Evolutionary conservation across 1,140 invertebrate species (phyloP).

Genomic region (Zaprionus inermis): DNA sequence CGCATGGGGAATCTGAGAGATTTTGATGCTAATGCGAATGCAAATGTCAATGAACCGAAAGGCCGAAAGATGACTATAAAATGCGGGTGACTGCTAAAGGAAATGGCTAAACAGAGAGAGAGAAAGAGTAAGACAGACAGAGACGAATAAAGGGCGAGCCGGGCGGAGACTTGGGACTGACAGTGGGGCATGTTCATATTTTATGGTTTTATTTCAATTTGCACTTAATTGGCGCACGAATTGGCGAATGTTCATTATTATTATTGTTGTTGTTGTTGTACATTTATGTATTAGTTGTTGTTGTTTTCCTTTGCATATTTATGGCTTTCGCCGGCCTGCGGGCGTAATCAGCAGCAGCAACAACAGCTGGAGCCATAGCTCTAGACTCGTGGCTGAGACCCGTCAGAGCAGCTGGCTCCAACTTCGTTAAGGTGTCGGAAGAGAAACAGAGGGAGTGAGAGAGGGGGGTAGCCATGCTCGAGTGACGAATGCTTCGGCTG

Average conservation of each 20-base stretch:
- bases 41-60: slow-evolving; percentile 60
- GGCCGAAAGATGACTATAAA: not conserved
- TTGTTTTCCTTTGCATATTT: slow-evolving; percentile 42
- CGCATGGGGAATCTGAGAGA: not conserved
- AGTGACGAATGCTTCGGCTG: slow-evolving; percentile 36
- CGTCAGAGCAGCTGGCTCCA: slow-evolving; percentile 12
- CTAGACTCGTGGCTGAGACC: slow-evolving; percentile 7
- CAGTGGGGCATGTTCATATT: slow-evolving; percentile 35
- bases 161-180: not conserved
- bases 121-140: not conserved
- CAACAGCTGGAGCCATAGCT: slow-evolving; percentile 21
- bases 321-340: slow-evolving; percentile 52
- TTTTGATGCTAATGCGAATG: slow-evolving; percentile 17
- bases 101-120: not conserved
- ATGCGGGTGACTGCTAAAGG: slow-evolving; percentile 33
- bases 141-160: not conserved
- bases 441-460: not conserved
- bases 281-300: slow-evolving; percentile 38
- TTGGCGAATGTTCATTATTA: slow-evolving; percentile 46
- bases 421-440: not conserved
- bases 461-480: slow-evolving; percentile 32
- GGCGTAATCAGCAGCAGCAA: slow-evolving; percentile 34
- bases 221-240: slow-evolving; percentile 66
- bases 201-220: slow-evolving; percentile 78
- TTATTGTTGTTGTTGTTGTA: slow-evolving; percentile 33